Evolutionary conservation across 2,113 vertebrate genomes (phyloP), one percentile per base, ranked within the genome.

Genomic region (Polyodon spathula): DNA sequence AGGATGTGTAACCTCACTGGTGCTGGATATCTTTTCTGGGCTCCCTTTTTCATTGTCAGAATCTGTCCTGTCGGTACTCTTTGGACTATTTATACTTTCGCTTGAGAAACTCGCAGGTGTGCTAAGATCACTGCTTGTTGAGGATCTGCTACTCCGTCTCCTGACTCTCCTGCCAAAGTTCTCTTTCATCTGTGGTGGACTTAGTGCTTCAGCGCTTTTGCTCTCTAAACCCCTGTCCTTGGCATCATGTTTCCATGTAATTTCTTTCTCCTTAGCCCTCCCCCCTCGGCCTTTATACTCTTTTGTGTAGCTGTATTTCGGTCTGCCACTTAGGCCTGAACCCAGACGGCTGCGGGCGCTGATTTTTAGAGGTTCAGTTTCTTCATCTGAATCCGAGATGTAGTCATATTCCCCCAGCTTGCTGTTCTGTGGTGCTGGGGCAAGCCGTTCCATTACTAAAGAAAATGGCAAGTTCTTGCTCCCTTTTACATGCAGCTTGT

Each of bases 341-440:
- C 66, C 63, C 0, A 63, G 71, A 3, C 81, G 85, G 14, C 63
- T 90, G 68, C 88, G 81, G 55, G 84, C 82, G 65, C 80, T 71
- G 91, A 86, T 83, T 64, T 86, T 90, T 54, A 85, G 70, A 2
- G 76, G 68, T 56, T 82, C 82, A 63, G 88, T 81, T 60, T 94
- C 93, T 6, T 93, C 90, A 14, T 97, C 94, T 0, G 93, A 93
- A 69, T 95, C 92, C 0, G 95, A 97, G 51, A 92, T 73, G 0
- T 89, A 93, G 75, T 90, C 84, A 0, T 89, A 91, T 51, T 90
- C 90, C 50, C 41, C 71, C 61, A 90, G 84, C 3, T 76, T 69
- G 0, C 83, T 70, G 15, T 82, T 90, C 66, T 71, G 76, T 15
- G 80, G 3, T 0, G 79, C 58, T 27, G 88, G 81, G 17, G 70